Conservation (phyloP, 2,797 vertebrate species). For the Enteromius treurensis region DNA sequence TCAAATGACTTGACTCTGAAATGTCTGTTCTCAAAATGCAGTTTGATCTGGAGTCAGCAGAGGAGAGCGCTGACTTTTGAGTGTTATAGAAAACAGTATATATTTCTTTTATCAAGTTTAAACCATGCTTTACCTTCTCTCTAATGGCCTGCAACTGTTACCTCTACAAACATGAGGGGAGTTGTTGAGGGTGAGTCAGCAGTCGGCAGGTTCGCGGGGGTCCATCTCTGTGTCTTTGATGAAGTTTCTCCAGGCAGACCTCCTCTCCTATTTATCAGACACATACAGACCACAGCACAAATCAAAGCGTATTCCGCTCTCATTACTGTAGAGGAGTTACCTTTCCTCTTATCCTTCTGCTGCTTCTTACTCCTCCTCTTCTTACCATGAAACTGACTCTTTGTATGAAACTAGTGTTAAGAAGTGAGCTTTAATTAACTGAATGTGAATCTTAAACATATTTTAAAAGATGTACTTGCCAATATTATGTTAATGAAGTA, state of each 20-base stretch:
- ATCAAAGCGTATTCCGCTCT: not conserved
- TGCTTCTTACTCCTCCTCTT: not conserved
- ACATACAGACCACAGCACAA: not conserved
- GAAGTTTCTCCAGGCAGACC: slow-evolving; percentile 23
- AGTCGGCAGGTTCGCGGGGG: not conserved
- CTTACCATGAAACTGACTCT: not conserved
- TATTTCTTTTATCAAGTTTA: not conserved
- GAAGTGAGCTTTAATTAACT: not conserved
- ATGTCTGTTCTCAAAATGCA: slow-evolving; percentile 8
- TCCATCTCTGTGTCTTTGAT: slow-evolving; percentile 7
- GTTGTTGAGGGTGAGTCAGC: slow-evolving; percentile 21
- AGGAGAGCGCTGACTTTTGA: slow-evolving; percentile 15
- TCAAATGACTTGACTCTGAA: slow-evolving; percentile 7
- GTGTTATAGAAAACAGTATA: not conserved
- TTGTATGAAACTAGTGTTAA: not conserved
- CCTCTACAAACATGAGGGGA: slow-evolving; percentile 1
- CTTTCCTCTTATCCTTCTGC: not conserved
- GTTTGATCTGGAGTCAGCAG: slow-evolving; percentile 20
- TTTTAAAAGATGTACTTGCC: not conserved
- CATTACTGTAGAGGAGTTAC: not conserved
- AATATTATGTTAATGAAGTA: not conserved
- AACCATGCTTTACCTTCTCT: not conserved
- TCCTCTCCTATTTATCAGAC: not conserved
- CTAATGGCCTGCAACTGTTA: not conserved
- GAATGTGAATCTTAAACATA: not conserved